Evolutionary conservation across 53 echinoderm and acorn worm genomes (phyloP), one percentile per base, ranked within the genome.

Genomic region (Echinometra lucunter): DNA sequence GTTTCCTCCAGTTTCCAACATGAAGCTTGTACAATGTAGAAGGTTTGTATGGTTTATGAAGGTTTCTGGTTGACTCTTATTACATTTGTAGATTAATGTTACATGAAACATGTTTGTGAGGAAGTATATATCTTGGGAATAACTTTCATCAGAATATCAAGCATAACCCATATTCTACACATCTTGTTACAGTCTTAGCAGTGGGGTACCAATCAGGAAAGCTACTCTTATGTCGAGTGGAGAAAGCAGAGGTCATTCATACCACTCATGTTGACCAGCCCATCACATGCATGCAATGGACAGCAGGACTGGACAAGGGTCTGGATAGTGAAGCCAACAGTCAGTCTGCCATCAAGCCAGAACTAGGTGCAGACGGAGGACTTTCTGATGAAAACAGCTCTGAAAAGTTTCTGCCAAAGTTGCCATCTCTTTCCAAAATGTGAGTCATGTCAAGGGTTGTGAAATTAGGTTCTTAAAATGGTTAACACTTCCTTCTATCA

Each of bases 161-260:
- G 21, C 19, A 38, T 40, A 40, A 78, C 78, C 42, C 78, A 38
- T 78, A 63, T 44, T 95, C 44, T 13, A 15, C 82, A 82, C 66
- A 53, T 67, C 10, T 75, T 23, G 74, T 35, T 93, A 16, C 94
- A 99, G 99, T 98, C 1, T 95, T 99, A 17, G 96, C 99, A 90
- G 96, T 99, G 7, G 98, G 99, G 37, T 99, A 99, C 95, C 91
- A 53, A 28, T 94, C 97, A 82, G 98, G 99, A 34, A 92, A 91
- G 89, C 72, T 99, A 6, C 53, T 99, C 19, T 89, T 99, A 30
- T 98, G 98, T 91, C 96, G 96, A 94, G 99, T 99, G 2, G 98
- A 99, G 90, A 98, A 98, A 57, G 99, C 99, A 12, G 96, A 97
- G 58, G 93, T 98, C 5, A 85, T 99, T 18, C 99, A 99, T 94